Conservation (phyloP, 1,140 invertebrate species). For the Spodoptera frugiperda region DNA sequence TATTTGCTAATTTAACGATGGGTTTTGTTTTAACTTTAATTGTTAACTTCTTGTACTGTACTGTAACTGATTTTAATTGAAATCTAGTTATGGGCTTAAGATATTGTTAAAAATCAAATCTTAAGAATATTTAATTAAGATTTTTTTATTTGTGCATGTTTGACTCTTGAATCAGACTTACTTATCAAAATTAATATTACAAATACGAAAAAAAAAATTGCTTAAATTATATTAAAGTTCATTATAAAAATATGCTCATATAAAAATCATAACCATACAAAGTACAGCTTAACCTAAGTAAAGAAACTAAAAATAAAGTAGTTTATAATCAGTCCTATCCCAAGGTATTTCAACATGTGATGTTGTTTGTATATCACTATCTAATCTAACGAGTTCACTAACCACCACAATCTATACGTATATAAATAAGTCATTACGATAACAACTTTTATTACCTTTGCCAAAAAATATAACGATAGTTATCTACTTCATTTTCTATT, state of each 20-base stretch:
- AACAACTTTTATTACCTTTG: slow-evolving; percentile 1
- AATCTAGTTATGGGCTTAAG: no score
- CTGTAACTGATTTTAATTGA: no score
- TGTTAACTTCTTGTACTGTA: not conserved
- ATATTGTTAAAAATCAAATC: no score
- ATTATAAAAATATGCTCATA: no score
- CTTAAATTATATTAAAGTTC: no score
- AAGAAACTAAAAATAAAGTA: not conserved
- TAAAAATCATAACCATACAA: no score
- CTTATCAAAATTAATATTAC: not conserved
- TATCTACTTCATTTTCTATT: not conserved
- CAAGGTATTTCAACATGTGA: slow-evolving; percentile 23
- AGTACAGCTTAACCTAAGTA: not conserved
- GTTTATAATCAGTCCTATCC: slow-evolving; percentile 19
- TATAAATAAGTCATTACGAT: slow-evolving; percentile 8
- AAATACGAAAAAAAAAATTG: no score
- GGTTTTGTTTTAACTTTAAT: not conserved
- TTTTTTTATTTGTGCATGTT: no score
- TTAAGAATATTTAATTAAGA: no score
- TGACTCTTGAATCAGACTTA: no score
- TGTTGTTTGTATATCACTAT: slow-evolving; percentile 22
- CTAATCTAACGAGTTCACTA: slow-evolving; percentile 27
- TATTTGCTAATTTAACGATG: slow-evolving; percentile 22
- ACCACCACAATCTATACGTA: not conserved
- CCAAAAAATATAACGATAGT: not conserved